phyloP scores from a whole-genome alignment of 2,113 vertebrate genomes.

The Rhombomys opimus region DNA sequence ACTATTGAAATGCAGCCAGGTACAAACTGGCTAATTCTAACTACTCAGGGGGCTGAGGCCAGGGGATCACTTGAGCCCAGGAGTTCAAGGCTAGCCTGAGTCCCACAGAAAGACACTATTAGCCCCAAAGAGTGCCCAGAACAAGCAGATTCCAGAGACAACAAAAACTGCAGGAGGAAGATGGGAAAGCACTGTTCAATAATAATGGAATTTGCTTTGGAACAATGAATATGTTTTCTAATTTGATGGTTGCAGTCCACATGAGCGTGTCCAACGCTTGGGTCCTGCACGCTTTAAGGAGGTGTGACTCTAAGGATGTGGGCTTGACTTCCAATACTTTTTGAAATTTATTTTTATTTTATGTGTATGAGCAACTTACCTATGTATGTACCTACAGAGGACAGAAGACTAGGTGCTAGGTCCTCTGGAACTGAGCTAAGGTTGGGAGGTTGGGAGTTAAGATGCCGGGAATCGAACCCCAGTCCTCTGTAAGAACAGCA shows the following conservation, averaged over 20 bases:
- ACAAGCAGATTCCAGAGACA: neutral
- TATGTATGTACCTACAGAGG: neutral
- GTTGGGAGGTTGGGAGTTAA: neutral
- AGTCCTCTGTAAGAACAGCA: neutral
- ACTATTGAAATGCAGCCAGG: neutral
- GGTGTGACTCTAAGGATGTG: neutral
- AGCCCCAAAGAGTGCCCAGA: neutral
- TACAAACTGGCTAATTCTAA: neutral
- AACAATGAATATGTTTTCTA: neutral
- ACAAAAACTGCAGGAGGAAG: no score
- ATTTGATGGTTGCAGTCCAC: accelerated
- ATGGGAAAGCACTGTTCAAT: neutral
- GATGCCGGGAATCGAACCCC: neutral
- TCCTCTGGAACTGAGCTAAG: neutral
- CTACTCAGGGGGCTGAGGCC: neutral
- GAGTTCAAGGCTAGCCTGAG: neutral
- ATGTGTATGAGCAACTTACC: neutral
- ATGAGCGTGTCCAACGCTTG: neutral
- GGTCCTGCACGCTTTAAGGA: neutral
- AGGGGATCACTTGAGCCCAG: neutral
- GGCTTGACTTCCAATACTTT: neutral
- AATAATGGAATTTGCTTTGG: neutral
- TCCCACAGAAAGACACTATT: neutral
- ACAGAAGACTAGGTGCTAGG: neutral
- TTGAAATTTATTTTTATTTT: neutral